Conservation (phyloP, 1,140 invertebrate species). For the Hylyphantes graminicola region DNA sequence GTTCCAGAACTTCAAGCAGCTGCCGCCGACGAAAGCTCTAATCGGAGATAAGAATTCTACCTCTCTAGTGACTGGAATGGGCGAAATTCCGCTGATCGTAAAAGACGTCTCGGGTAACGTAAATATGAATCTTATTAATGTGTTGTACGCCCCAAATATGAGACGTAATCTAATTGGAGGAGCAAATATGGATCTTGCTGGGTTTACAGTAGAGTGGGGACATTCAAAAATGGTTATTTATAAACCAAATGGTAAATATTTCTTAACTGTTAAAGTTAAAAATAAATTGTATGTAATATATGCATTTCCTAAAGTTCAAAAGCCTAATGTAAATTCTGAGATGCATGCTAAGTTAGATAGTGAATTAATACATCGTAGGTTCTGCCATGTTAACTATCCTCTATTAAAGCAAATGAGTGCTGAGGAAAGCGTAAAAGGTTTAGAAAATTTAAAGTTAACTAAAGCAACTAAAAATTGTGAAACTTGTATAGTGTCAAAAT, state of each 20-base stretch:
- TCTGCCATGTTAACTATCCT: background rate
- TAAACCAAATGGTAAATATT: background rate
- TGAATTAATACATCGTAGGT: background rate
- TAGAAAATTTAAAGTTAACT: background rate
- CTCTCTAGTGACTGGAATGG: background rate
- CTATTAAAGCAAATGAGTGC: conserved; percentile 3
- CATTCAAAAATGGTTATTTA: background rate
- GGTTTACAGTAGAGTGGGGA: background rate
- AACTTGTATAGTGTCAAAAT: background rate
- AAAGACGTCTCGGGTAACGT: background rate
- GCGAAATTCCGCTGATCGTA: background rate
- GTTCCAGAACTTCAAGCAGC: conserved; percentile 3
- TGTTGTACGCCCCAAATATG: conserved; percentile 4
- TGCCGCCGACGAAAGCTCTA: background rate
- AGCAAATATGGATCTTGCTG: conserved; percentile 10
- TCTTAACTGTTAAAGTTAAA: background rate
- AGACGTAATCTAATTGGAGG: background rate
- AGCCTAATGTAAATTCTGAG: background rate
- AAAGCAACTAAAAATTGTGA: background rate
- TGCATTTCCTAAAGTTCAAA: background rate
- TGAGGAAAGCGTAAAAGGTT: background rate
- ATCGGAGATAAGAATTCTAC: background rate
- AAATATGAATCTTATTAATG: background rate
- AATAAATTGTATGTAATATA: background rate
- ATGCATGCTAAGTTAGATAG: no score